These are phyloP conservation scores for Carposina sasakii DNA, from an alignment of 1,140 invertebrate genomes.

Conservation along the genomic window DNA sequence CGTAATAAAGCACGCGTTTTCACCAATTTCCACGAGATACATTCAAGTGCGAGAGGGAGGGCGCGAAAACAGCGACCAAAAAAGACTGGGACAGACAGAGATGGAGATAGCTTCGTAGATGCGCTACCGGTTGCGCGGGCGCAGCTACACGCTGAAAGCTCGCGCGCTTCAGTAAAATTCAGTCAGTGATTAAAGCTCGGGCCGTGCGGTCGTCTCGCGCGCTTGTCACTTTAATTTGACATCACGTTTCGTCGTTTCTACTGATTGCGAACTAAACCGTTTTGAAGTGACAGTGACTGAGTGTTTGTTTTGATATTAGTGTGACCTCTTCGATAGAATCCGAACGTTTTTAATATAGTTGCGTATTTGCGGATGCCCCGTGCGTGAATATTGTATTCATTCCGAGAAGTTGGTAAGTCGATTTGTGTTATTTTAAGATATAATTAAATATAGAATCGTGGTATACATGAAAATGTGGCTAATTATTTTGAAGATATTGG, in stretches of 20 bases:
- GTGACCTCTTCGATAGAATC: too few relatives aligned
- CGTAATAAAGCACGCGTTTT: conserved; percentile 51
- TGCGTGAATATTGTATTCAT: conserved; percentile 38
- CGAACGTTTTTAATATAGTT: too few relatives aligned
- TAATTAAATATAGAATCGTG: conserved; percentile 66
- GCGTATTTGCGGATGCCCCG: conserved; percentile 28
- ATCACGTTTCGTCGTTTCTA: conserved; percentile 38
- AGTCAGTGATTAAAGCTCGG: conserved; percentile 38
- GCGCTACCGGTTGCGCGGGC: conserved; percentile 36
- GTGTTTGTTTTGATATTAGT: conserved; percentile 30
- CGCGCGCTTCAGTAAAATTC: conserved; percentile 48
- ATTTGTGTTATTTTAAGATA: conserved; percentile 67
- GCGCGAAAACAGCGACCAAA: conserved; percentile 34
- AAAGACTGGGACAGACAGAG: conserved; percentile 31
- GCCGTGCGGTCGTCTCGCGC: conserved; percentile 29
- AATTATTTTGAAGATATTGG: conserved; percentile 58
- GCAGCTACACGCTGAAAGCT: conserved; percentile 59
- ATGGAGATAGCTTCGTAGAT: conserved; percentile 20
- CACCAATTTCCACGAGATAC: conserved; percentile 55
- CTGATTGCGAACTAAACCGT: conserved; percentile 28
- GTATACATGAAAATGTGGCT: conserved; percentile 61
- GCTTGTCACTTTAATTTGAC: conserved; percentile 22
- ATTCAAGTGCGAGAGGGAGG: conserved; percentile 37
- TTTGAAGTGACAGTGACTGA: conserved; percentile 39
- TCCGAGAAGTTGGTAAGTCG: conserved; percentile 52